Conservation (phyloP, 2,113 vertebrate species). For the Hiodon tergisus region DNA sequence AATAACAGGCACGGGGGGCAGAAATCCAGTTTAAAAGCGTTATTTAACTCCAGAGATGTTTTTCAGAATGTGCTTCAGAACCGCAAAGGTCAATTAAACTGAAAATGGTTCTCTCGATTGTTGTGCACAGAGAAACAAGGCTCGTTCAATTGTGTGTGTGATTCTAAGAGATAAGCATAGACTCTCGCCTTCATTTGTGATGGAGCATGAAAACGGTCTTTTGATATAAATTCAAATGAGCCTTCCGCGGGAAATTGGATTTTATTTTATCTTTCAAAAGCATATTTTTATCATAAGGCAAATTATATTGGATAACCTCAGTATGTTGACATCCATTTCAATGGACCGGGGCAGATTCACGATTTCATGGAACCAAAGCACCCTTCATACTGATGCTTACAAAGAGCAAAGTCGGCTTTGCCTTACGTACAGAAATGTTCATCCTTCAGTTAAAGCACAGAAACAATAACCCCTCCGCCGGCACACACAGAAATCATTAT, state of each 20-base stretch:
- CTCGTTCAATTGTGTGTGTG: constrained; percentile 17
- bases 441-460: constrained; percentile 25
- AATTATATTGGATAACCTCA: constrained; percentile 19
- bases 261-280: constrained; percentile 36
- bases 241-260: constrained; percentile 34
- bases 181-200: constrained; percentile 9
- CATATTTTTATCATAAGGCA: constrained; percentile 25
- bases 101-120: constrained; percentile 5
- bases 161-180: constrained; percentile 18
- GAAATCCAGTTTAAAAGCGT: neutral
- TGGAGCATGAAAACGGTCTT: constrained; percentile 29
- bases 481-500: constrained; percentile 8
- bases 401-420: constrained; percentile 17
- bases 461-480: constrained; percentile 35
- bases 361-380: constrained; percentile 24
- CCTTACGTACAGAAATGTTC: constrained; percentile 1
- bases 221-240: constrained; percentile 52
- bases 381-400: constrained; percentile 20
- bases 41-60: constrained; percentile 1
- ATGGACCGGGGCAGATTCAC: constrained; percentile 25
- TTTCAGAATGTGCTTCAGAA: neutral
- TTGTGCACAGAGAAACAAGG: neutral
- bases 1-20: neutral
- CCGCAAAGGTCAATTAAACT: neutral
- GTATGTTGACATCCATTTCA: constrained; percentile 32